phyloP scores from a whole-genome alignment of 2,113 vertebrate genomes.

The Brachyhypopomus gauderio region DNA sequence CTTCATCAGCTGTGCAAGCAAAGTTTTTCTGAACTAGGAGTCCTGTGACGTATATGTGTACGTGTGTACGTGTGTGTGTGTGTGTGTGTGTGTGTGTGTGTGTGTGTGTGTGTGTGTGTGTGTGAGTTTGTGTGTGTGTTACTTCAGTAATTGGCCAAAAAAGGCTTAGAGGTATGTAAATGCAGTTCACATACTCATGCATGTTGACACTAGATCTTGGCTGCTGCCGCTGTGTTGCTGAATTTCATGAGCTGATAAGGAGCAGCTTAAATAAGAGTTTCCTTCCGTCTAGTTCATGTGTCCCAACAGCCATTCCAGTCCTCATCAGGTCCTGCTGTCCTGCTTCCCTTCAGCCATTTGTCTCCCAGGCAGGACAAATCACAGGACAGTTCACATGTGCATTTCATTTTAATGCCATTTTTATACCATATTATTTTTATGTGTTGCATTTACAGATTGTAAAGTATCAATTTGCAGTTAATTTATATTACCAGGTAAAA shows the following conservation, averaged over 20 bases:
- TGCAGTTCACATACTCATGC: not conserved
- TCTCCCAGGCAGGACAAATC: not conserved
- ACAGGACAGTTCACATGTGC: not conserved
- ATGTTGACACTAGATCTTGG: not conserved
- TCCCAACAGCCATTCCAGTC: not conserved
- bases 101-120: not conserved
- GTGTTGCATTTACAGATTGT: not conserved
- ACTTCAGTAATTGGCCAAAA: too few relatives aligned
- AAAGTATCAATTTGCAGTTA: not conserved
- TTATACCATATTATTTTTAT: too few relatives aligned
- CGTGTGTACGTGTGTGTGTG: too few relatives aligned
- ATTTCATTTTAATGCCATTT: not conserved
- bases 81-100: not conserved
- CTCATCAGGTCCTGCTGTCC: not conserved
- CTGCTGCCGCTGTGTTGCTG: not conserved
- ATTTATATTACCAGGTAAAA: slow-evolving; percentile 8
- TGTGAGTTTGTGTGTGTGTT: too few relatives aligned
- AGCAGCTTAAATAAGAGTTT: slow-evolving; percentile 47
- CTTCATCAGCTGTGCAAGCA: too few relatives aligned
- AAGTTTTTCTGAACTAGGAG: too few relatives aligned
- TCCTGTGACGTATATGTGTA: not conserved
- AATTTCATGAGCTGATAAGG: slow-evolving; percentile 42
- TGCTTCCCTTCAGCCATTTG: not conserved
- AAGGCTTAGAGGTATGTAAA: too few relatives aligned
- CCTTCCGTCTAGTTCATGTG: slow-evolving; percentile 31